Evolutionary conservation across 2,888 invertebrate genomes (phyloP), one percentile per base, ranked within the genome.

Genomic region (Leptinotarsa rubiginosa): DNA sequence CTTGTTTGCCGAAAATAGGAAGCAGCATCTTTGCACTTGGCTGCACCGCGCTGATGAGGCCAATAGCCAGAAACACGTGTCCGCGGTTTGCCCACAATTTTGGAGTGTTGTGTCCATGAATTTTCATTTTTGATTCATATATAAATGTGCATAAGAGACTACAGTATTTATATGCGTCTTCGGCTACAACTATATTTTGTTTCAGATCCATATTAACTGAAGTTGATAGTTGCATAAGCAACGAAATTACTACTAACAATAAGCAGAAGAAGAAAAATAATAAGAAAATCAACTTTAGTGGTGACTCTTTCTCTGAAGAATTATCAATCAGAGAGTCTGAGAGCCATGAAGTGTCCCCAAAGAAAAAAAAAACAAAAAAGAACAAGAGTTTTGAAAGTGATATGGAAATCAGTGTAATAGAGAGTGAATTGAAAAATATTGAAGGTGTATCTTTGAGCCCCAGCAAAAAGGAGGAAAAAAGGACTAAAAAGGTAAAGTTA

Each of bases 211-310:
- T 68, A 54, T 4, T 31, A 18, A n/a, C 68, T 31, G 49, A 68
- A 54, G 18, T 16, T 68, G 52, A 52, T 31, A 54, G 54, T 52
- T 31, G 5, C 16, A 41, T 41, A 16, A 49, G 52, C 20, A n/a
- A 62, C 22, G 67, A 66, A 47, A 47, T 4, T 74, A 49, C 16
- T 15, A 47, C 5, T 47, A 41, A 18, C 12, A 47, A 2, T 15
- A 22, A 65, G 10, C 13, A 47, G 15, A 68, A 20, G 31, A 72
- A 72, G 59, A 75, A 16, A 65, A n/a, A 10, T 7, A 75, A 69
- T 47, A 76, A 68, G 47, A 76, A 74, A 66, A 71, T 68, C 18
- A n/a, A 66, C 47, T 74, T 71, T 62, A 64, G 50, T 67, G 65
- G 56, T 31, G 70, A 75, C 13, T n/a, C 54, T 25, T 7, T n/a